These are phyloP conservation scores for Bucco capensis DNA, from an alignment of 2,113 vertebrate genomes.

Conservation along the genomic window DNA sequence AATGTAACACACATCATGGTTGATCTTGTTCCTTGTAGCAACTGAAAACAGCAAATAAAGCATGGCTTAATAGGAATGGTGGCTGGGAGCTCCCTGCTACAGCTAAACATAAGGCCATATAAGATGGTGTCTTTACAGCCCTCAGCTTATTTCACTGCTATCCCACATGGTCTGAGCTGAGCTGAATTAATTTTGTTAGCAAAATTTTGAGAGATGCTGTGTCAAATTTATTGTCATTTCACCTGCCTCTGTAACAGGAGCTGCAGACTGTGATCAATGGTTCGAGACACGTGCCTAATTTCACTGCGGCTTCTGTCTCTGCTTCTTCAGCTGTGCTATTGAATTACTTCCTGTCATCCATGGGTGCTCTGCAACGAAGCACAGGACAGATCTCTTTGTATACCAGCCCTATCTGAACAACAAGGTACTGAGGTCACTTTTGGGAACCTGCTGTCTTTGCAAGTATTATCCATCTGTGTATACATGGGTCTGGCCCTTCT, in stretches of 20 bases:
- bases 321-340: neutral
- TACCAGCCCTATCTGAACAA: neutral
- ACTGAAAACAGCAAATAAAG: neutral
- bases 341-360: neutral
- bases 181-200: constrained; percentile 20
- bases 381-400: neutral
- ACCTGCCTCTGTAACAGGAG: neutral
- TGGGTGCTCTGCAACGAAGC: neutral
- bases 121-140: neutral
- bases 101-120: neutral
- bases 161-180: neutral
- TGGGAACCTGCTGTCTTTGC: neutral
- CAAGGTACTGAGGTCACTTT: neutral
- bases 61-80: neutral
- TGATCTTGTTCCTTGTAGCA: neutral
- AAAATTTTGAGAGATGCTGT: constrained; percentile 16
- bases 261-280: constrained; percentile 6
- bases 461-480: neutral
- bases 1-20: neutral
- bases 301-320: neutral
- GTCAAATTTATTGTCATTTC: constrained; percentile 39
- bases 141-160: neutral
- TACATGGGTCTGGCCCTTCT: neutral
- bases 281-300: constrained; percentile 4
- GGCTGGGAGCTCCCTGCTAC: neutral